Percentiles rank a stretch among this genome's conserved stretches.
phyloP scores from a whole-genome alignment of 2,113 vertebrate species.

The Tympanuchus pallidicinctus region DNA sequence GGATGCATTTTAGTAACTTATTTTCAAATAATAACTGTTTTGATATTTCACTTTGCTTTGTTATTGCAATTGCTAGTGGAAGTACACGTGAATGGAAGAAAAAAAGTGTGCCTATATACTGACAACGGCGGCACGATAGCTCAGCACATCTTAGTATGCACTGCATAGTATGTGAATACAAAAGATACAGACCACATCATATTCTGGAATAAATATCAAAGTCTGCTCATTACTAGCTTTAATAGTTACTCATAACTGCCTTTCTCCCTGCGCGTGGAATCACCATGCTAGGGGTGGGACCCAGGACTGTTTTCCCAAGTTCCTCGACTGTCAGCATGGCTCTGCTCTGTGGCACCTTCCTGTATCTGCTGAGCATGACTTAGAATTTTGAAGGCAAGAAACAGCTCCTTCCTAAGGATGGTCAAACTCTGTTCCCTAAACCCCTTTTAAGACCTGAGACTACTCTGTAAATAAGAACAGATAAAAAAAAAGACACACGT shows the following conservation, averaged over 20 bases:
- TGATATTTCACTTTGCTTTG: not conserved
- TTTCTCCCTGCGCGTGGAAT: not conserved
- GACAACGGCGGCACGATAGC: not conserved
- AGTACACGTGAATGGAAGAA: not conserved
- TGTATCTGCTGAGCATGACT: not conserved
- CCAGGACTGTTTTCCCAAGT: not conserved
- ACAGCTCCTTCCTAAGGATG: not conserved
- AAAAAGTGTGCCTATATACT: not conserved
- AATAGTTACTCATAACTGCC: conserved; percentile 29
- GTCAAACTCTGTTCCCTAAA: not conserved
- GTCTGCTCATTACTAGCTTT: not conserved
- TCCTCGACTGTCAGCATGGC: not conserved
- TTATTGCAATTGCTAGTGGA: not conserved
- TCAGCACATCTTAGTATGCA: conserved; percentile 8
- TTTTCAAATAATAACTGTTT: not conserved
- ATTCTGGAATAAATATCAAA: conserved; percentile 31
- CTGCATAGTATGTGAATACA: not conserved
- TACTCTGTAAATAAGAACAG: not conserved
- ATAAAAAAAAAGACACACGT: not conserved
- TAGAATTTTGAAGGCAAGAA: not conserved
- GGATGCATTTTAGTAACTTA: not conserved
- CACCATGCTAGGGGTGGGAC: not conserved
- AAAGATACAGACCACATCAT: not conserved
- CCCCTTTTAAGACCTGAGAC: not conserved
- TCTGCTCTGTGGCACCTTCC: not conserved